Evolutionary conservation across 2,888 invertebrate genomes (phyloP).

Genomic region (Iphiclides podalirius): DNA sequence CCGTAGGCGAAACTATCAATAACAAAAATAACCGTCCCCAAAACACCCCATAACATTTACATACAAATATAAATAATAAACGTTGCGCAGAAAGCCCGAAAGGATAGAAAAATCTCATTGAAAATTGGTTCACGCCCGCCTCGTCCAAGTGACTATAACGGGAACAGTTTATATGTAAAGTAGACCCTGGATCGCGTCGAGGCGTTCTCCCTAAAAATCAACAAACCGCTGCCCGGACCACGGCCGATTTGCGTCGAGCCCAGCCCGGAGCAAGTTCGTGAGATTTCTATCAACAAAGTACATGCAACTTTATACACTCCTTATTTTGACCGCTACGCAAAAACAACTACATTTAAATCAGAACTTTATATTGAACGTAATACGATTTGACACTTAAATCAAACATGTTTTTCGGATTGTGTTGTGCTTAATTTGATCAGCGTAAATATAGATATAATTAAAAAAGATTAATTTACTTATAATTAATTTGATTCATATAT

Average conservation of each 20-base stretch:
- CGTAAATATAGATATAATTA: too few species aligned
- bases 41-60: constrained; percentile 24
- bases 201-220: constrained; percentile 28
- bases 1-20: constrained; percentile 17
- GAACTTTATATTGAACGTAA: too few species aligned
- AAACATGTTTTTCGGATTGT: too few species aligned
- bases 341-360: constrained; percentile 10
- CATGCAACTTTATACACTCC: constrained; percentile 13
- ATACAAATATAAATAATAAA: constrained; percentile 25
- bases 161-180: constrained; percentile 50
- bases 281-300: constrained; percentile 32
- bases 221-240: constrained; percentile 31
- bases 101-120: constrained; percentile 40
- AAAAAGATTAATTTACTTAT: too few species aligned
- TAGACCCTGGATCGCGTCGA: constrained; percentile 26
- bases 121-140: constrained; percentile 50
- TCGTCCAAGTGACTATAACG: constrained; percentile 49
- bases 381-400: too few species aligned
- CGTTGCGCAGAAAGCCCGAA: constrained; percentile 16
- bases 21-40: constrained; percentile 20
- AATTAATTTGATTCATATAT: too few species aligned
- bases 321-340: constrained; percentile 3
- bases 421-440: too few species aligned
- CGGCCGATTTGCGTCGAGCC: constrained; percentile 29
- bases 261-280: constrained; percentile 25